A percentile compares a stretch with the other conserved stretches of the same genome.
phyloP scores from a whole-genome alignment of 2,888 invertebrate species.

The Heteromyza rotundicornis region DNA sequence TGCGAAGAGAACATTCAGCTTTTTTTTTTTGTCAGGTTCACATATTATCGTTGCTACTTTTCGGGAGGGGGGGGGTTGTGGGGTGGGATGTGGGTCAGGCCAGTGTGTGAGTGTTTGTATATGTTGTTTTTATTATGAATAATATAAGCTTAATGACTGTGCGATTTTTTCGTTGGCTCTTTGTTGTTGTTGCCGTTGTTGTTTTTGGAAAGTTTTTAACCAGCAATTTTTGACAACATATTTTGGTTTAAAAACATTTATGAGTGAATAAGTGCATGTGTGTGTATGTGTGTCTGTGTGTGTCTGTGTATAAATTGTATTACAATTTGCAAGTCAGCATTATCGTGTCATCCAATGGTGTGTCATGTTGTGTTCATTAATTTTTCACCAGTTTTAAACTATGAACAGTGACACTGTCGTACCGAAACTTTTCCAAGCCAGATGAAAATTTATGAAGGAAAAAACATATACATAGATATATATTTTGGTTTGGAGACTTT shows the following conservation, averaged over 20 bases:
- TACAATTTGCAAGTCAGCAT: background rate
- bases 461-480: too few relatives aligned
- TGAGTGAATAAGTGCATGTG: too few relatives aligned
- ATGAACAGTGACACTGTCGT: background rate
- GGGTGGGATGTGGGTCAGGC: background rate
- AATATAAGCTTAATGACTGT: constrained; percentile 42
- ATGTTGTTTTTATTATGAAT: constrained; percentile 32
- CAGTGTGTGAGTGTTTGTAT: constrained; percentile 4
- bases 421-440: too few relatives aligned
- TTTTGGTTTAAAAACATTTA: background rate
- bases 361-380: background rate
- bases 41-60: background rate
- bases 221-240: background rate
- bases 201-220: background rate
- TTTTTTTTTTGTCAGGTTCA: background rate
- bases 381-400: background rate
- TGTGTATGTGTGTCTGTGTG: background rate
- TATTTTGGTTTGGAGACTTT: too few relatives aligned
- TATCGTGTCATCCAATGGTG: background rate
- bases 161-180: constrained; percentile 28
- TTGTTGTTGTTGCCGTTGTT: background rate
- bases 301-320: too few relatives aligned
- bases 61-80: too few relatives aligned
- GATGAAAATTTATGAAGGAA: too few relatives aligned
- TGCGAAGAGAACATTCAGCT: too few relatives aligned